Evolutionary conservation across 2,888 invertebrate species (phyloP).

Genomic region (Crematogaster levior): DNA sequence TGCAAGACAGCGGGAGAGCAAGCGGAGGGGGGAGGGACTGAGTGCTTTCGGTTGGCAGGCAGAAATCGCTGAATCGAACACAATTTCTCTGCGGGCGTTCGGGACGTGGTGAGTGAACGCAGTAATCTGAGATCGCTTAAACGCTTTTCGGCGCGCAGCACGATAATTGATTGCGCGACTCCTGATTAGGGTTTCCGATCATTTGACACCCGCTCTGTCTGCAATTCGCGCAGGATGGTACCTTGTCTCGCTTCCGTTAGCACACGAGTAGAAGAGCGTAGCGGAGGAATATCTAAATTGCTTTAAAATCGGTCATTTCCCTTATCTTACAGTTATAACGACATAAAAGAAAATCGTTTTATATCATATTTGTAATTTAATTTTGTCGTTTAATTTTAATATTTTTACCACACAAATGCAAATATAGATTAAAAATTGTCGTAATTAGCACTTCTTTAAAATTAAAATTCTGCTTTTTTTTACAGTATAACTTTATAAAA

Average conservation of each 20-base stretch:
- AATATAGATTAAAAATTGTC: not conserved
- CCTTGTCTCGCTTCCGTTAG: conserved; percentile 39
- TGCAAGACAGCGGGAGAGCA: conserved; percentile 36
- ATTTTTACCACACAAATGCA: not conserved
- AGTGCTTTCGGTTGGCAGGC: conserved; percentile 56
- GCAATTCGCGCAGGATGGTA: conserved; percentile 37
- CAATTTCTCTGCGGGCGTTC: conserved; percentile 71
- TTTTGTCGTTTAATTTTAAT: not conserved
- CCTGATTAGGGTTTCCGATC: conserved; percentile 79
- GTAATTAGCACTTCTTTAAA: not conserved
- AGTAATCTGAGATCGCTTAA: conserved; percentile 71
- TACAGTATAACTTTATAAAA: not conserved
- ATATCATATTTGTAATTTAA: not conserved
- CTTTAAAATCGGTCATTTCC: not conserved
- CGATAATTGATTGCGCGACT: conserved; percentile 78
- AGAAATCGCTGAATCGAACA: conserved; percentile 65
- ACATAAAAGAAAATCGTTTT: not conserved
- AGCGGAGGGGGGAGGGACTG: not conserved
- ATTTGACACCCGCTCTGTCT: conserved; percentile 74
- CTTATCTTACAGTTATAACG: not conserved
- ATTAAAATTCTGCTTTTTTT: not conserved
- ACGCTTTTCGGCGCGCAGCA: conserved; percentile 67
- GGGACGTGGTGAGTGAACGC: conserved; percentile 56
- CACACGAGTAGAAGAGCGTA: not conserved
- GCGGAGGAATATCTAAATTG: not conserved